These are phyloP conservation scores for Helogale parvula DNA, from an alignment of 2,113 vertebrate species.

Conservation along the genomic window DNA sequence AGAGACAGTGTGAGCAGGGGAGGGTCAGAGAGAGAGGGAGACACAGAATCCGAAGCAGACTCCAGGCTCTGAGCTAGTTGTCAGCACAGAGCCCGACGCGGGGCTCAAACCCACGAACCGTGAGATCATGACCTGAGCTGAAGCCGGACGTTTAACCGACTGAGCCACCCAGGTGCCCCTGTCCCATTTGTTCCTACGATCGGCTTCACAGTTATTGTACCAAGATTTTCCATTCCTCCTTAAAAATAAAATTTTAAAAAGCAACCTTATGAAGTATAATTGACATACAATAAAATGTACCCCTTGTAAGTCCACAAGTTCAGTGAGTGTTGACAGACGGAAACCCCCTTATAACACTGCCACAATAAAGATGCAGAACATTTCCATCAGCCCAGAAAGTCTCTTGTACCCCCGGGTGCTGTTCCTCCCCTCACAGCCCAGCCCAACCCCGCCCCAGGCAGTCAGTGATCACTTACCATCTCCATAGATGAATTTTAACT, in stretches of 20 bases:
- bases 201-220: not conserved
- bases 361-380: not conserved
- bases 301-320: not conserved
- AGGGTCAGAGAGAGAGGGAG: no score
- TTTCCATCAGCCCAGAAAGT: not conserved
- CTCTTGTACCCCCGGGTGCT: not conserved
- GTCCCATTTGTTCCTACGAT: not conserved
- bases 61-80: no score
- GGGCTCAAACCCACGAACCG: no score
- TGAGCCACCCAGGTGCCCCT: no score
- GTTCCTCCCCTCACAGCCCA: no score
- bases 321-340: not conserved
- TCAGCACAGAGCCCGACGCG: no score
- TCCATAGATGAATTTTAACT: not conserved
- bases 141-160: no score
- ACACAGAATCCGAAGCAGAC: no score
- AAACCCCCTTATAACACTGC: not conserved
- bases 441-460: not conserved
- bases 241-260: not conserved
- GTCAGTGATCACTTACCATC: not conserved
- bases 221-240: not conserved
- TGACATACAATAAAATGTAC: not conserved
- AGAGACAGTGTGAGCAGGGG: no score
- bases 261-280: not conserved
- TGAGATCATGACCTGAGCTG: no score